Evolutionary conservation across 2,888 invertebrate species (phyloP).

Genomic region (Drosophila incognita): DNA sequence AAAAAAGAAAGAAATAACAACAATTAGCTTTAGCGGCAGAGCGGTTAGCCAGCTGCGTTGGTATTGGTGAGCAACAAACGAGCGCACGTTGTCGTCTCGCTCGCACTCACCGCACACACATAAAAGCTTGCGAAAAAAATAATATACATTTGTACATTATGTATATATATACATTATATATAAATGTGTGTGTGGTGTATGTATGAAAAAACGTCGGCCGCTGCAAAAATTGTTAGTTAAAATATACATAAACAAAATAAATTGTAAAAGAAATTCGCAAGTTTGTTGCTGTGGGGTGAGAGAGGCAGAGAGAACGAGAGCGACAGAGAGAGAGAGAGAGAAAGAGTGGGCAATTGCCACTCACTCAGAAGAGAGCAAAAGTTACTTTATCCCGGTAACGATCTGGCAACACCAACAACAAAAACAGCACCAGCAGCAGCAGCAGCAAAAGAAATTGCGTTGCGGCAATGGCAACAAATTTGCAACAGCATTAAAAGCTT

Average conservation of each 20-base stretch:
- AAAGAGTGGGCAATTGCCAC: conserved; percentile 18
- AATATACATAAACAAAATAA: conserved; percentile 64
- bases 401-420: conserved; percentile 77
- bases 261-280: conserved; percentile 59
- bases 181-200: conserved; percentile 5
- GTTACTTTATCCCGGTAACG: conserved; percentile 68
- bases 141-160: background rate
- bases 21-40: conserved; percentile 58
- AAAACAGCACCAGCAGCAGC: conserved; percentile 49
- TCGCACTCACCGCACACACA: conserved; percentile 20
- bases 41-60: conserved; percentile 48
- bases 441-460: conserved; percentile 70
- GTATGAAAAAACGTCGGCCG: conserved; percentile 40
- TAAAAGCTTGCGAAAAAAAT: conserved; percentile 50
- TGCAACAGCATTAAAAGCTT: conserved; percentile 55
- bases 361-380: conserved; percentile 46
- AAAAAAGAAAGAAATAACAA: conserved; percentile 50
- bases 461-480: conserved; percentile 64
- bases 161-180: background rate
- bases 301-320: background rate
- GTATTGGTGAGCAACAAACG: conserved; percentile 53
- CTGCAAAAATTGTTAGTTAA: conserved; percentile 64
- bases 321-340: conserved; percentile 9
- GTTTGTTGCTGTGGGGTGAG: conserved; percentile 50
- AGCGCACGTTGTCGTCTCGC: conserved; percentile 46